phyloP scores from a whole-genome alignment of 2,888 invertebrate genomes.

The Idaea aversata region DNA sequence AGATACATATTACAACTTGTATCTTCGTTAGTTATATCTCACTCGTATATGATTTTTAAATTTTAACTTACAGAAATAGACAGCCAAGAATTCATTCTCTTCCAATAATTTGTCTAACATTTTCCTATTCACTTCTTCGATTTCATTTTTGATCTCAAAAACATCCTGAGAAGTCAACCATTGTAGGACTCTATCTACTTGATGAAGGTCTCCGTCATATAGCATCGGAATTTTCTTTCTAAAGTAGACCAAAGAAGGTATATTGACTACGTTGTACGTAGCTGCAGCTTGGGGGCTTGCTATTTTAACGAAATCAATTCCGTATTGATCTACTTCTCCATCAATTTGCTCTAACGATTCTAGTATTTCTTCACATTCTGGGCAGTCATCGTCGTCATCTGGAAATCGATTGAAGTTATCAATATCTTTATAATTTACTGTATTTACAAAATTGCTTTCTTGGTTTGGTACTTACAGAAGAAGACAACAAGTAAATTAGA shows the following conservation, averaged over 20 bases:
- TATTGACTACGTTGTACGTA: constrained; percentile 89
- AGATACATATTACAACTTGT: neutral
- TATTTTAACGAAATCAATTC: constrained; percentile 97
- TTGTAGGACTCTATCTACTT: constrained; percentile 90
- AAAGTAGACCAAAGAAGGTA: constrained; percentile 93
- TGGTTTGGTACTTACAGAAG: constrained; percentile 85
- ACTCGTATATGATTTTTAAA: neutral
- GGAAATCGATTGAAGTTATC: constrained; percentile 21
- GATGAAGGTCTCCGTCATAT: constrained; percentile 93
- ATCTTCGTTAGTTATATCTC: neutral
- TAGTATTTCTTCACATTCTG: constrained; percentile 94
- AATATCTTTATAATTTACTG: neutral
- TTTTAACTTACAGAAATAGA: constrained; percentile 93
- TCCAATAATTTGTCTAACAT: constrained; percentile 97
- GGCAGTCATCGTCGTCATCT: constrained; percentile 92
- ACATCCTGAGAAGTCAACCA: constrained; percentile 97
- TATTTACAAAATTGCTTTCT: neutral
- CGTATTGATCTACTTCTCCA: constrained; percentile 94
- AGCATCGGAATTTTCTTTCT: constrained; percentile 90
- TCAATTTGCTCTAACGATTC: constrained; percentile 96
- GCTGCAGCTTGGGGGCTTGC: constrained; percentile 90
- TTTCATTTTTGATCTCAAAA: constrained; percentile 97
- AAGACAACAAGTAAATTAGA: constrained; percentile 94
- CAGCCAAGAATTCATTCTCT: constrained; percentile 96
- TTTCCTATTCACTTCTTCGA: constrained; percentile 97